Percentiles rank a stretch among this genome's conserved stretches.
Evolutionary conservation across 1,140 invertebrate genomes (phyloP).

Genomic region (Choristoneura fumiferana): DNA sequence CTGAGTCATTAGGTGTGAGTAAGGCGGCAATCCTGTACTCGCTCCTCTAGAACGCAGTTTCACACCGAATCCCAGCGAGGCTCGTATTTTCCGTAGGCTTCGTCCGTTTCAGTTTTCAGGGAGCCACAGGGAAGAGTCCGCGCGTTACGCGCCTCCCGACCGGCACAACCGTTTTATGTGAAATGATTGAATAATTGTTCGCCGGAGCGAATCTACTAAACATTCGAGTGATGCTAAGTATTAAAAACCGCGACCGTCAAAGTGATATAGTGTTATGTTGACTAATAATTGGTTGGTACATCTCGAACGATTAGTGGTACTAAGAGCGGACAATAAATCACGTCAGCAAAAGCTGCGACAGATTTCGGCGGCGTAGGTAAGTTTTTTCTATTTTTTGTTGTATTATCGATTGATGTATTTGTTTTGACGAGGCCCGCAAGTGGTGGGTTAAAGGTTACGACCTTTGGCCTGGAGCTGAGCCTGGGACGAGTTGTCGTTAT

Average conservation of each 20-base stretch:
- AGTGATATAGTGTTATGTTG: conserved; percentile 34
- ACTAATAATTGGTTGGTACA: conserved; percentile 20
- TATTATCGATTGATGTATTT: conserved; percentile 51
- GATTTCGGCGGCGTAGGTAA: conserved; percentile 49
- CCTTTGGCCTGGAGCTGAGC: conserved; percentile 34
- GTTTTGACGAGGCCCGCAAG: conserved; percentile 36
- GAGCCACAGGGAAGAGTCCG: conserved; percentile 32
- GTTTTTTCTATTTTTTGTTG: conserved; percentile 19
- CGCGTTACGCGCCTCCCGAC: conserved; percentile 10
- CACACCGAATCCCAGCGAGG: conserved; percentile 59
- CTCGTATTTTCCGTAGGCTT: conserved; percentile 70
- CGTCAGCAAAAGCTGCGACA: conserved; percentile 26
- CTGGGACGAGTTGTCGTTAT: conserved; percentile 44
- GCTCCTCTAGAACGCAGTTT: conserved; percentile 33
- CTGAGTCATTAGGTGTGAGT: conserved; percentile 46
- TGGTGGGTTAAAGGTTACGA: conserved; percentile 58
- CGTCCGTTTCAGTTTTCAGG: conserved; percentile 58
- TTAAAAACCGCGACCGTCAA: conserved; percentile 28
- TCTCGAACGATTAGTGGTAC: conserved; percentile 28
- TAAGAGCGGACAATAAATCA: conserved; percentile 24
- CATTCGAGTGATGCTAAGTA: conserved; percentile 35
- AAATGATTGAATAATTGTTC: conserved; percentile 64
- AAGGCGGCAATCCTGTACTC: conserved; percentile 29
- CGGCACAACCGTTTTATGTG: conserved; percentile 37
- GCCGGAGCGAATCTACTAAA: conserved; percentile 18